A percentile compares a stretch with the other conserved stretches of the same genome.
Conservation (phyloP, 2,888 invertebrate genomes). For the Miltochrista miniata region DNA sequence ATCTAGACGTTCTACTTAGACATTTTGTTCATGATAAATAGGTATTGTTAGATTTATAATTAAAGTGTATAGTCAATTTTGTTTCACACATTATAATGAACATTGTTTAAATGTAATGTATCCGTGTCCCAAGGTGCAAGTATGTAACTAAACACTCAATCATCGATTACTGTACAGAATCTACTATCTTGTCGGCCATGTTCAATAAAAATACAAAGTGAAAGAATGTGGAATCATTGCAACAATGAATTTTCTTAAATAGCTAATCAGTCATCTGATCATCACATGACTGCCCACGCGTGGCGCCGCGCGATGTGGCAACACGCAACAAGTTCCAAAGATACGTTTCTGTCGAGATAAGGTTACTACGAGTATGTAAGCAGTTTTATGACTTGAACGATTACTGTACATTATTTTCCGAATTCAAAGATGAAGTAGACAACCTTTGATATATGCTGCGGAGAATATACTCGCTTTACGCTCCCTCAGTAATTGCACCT, state of each 20-base stretch:
- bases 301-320: constrained; percentile 58
- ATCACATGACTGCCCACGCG: constrained; percentile 69
- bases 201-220: constrained; percentile 55
- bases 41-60: neutral
- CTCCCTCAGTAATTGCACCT: too few relatives aligned
- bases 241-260: constrained; percentile 77
- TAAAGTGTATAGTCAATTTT: neutral
- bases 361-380: constrained; percentile 26
- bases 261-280: constrained; percentile 77
- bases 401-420: neutral
- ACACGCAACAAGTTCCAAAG: constrained; percentile 33
- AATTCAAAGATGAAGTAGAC: neutral
- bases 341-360: constrained; percentile 22
- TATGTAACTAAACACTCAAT: constrained; percentile 16
- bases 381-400: constrained; percentile 20
- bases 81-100: neutral
- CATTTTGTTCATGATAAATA: too few relatives aligned
- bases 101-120: neutral
- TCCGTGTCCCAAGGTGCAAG: constrained; percentile 3
- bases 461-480: too few relatives aligned
- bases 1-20: neutral
- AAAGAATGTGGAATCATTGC: constrained; percentile 59
- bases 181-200: constrained; percentile 33
- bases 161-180: constrained; percentile 16
- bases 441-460: constrained; percentile 11